A percentile compares a stretch with the other conserved stretches of the same genome.
These are phyloP conservation scores for Premnoplex brunnescens DNA, from an alignment of 2,797 vertebrate species.

Conservation along the genomic window DNA sequence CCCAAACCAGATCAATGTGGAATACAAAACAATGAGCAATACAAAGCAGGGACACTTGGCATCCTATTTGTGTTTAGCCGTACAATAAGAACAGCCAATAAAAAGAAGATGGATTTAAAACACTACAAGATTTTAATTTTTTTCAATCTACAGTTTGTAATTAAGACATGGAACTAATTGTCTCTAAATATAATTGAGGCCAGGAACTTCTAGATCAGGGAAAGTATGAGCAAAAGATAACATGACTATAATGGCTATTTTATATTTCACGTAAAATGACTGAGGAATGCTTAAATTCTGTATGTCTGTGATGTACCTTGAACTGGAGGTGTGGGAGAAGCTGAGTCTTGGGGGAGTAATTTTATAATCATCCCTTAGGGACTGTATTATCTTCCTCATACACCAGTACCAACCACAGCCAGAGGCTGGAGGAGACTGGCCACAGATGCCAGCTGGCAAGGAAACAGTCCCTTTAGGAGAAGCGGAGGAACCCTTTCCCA, in stretches of 20 bases:
- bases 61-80: not conserved
- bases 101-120: not conserved
- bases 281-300: not conserved
- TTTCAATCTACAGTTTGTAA: not conserved
- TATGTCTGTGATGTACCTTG: not conserved
- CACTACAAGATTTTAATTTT: not conserved
- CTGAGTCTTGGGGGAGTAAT: not conserved
- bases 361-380: not conserved
- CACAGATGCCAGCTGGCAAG: not conserved
- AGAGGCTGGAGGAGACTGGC: not conserved
- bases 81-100: not conserved
- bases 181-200: conserved; percentile 1
- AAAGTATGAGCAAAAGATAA: not conserved
- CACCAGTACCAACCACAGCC: not conserved
- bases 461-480: not conserved
- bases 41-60: not conserved
- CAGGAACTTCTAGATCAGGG: not conserved
- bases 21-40: not conserved
- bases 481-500: not conserved
- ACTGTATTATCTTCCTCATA: not conserved
- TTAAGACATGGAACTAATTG: conserved; percentile 9
- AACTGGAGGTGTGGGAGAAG: not conserved
- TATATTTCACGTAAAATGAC: not conserved
- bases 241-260: not conserved
- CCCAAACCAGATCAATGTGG: not conserved